Conservation (phyloP, 2,888 invertebrate genomes). For the Bedellia somnulentella region DNA sequence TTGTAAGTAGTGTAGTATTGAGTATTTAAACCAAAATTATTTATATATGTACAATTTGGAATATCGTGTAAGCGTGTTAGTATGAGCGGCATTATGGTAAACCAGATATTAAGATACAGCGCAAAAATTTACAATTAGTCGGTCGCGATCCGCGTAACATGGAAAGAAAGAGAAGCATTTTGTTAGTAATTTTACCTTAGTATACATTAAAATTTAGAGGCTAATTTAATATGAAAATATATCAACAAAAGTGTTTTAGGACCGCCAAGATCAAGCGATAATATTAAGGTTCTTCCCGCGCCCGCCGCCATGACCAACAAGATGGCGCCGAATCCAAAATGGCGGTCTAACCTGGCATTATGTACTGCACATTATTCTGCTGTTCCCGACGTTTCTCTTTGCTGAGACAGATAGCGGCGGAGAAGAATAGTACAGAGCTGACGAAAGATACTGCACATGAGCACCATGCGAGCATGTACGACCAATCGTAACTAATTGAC, state of each 20-base stretch:
- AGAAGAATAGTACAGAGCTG: conserved; percentile 77
- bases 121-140: conserved; percentile 31
- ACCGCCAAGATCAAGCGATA: too few species aligned
- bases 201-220: background rate
- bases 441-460: conserved; percentile 75
- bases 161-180: conserved; percentile 59
- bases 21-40: too few species aligned
- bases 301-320: conserved; percentile 24
- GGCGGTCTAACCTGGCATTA: conserved; percentile 79
- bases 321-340: conserved; percentile 24
- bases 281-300: too few species aligned
- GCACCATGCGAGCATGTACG: conserved; percentile 83
- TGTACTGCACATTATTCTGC: conserved; percentile 81
- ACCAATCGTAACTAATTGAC: conserved; percentile 80
- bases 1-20: too few species aligned
- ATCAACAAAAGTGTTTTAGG: conserved; percentile 13
- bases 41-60: too few species aligned
- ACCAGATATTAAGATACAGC: conserved; percentile 54
- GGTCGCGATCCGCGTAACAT: conserved; percentile 53
- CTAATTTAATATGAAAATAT: conserved; percentile 2
- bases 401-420: conserved; percentile 76
- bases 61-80: conserved; percentile 54
- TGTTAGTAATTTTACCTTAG: conserved; percentile 52
- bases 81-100: conserved; percentile 42
- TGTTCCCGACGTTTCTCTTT: conserved; percentile 75